phyloP scores from a whole-genome alignment of 2,797 vertebrate genomes.

The Dryobates pubescens region DNA sequence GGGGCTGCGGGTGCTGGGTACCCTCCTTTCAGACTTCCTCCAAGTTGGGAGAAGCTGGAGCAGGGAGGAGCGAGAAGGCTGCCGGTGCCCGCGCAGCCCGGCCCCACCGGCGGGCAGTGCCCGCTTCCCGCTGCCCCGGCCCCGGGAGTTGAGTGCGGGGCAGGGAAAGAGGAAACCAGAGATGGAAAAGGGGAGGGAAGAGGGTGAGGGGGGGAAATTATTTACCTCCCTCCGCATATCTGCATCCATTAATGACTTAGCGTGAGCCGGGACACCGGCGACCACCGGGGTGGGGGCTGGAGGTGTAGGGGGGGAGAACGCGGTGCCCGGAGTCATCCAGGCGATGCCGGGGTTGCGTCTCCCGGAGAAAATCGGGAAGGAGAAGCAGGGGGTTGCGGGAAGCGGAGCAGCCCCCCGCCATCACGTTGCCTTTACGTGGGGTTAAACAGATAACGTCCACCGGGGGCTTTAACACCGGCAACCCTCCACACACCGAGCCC shows the following conservation, averaged over 20 bases:
- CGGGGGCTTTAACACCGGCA: constrained; percentile 23
- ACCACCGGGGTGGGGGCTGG: neutral
- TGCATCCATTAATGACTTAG: constrained; percentile 42
- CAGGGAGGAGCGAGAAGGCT: neutral
- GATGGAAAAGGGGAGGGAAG: neutral
- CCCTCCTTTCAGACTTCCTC: neutral
- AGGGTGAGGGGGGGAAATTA: constrained; percentile 15
- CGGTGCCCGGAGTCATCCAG: constrained; percentile 59
- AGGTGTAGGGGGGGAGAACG: neutral
- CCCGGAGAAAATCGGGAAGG: constrained; percentile 9
- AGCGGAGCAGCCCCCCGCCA: constrained; percentile 39
- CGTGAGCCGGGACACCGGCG: constrained; percentile 36
- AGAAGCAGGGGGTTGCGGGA: constrained; percentile 10
- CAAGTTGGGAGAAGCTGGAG: neutral
- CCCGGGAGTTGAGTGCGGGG: neutral
- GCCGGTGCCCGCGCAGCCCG: neutral
- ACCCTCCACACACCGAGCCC: neutral
- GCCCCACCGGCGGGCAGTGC: neutral
- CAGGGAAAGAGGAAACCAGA: neutral
- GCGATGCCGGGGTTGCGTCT: neutral
- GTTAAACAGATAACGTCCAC: constrained; percentile 63
- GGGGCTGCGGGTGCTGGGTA: neutral
- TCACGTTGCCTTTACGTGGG: constrained; percentile 75
- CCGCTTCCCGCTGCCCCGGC: neutral
- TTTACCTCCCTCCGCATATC: constrained; percentile 48